phyloP scores from a whole-genome alignment of 2,888 invertebrate genomes.

The Drosophila mercatorum region DNA sequence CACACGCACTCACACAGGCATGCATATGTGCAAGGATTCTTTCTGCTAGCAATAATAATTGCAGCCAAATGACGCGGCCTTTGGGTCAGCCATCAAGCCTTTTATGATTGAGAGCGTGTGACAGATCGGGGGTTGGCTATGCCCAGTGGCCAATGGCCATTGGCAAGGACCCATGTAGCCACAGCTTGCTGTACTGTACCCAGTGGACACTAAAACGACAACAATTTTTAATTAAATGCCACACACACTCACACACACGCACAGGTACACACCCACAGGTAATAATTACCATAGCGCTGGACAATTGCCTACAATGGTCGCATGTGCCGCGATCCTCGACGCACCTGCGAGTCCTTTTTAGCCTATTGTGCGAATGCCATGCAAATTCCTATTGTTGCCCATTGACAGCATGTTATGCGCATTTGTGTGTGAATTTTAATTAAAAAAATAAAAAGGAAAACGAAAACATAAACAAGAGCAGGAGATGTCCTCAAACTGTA shows the following conservation, averaged over 20 bases:
- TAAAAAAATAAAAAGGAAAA: conserved; percentile 24
- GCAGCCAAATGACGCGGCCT: conserved; percentile 75
- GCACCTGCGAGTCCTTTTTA: conserved; percentile 48
- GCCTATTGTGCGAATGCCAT: conserved; percentile 33
- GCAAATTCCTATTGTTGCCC: conserved; percentile 54
- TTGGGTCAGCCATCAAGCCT: conserved; percentile 58
- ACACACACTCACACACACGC: conserved; percentile 68
- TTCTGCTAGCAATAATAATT: conserved; percentile 63
- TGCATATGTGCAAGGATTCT: conserved; percentile 13
- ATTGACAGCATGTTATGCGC: conserved; percentile 54
- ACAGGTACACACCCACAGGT: conserved; percentile 40
- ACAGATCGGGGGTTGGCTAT: conserved; percentile 25
- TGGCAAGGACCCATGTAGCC: neutral
- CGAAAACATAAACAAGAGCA: neutral
- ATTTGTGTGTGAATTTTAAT: conserved; percentile 43
- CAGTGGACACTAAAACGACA: conserved; percentile 8
- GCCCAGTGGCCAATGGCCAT: conserved; percentile 6
- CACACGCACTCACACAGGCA: neutral
- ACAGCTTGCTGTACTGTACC: conserved; percentile 4
- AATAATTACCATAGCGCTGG: conserved; percentile 55
- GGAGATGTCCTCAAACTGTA: too few species aligned
- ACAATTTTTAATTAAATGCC: conserved; percentile 62
- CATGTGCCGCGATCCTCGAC: conserved; percentile 18
- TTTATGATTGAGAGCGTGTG: conserved; percentile 42
- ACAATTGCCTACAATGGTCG: conserved; percentile 40